Percentiles rank a stretch among this genome's conserved stretches.
phyloP scores from a whole-genome alignment of 1,140 invertebrate genomes.

The Drosophila suzukii region DNA sequence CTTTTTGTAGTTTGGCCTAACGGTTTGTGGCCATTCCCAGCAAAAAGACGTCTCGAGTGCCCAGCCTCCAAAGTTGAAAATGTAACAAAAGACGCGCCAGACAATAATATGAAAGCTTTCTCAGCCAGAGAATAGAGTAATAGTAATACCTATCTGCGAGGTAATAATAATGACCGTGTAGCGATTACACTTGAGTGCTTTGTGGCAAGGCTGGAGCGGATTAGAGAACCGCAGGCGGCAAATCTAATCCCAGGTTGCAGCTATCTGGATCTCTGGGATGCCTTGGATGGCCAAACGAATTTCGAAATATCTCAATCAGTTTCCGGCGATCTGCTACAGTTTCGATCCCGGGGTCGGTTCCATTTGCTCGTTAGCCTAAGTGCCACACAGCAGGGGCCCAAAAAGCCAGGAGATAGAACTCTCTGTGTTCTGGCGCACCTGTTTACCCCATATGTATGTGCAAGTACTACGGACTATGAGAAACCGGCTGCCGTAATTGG shows the following conservation, averaged over 20 bases:
- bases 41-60: slow-evolving; percentile 55
- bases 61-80: slow-evolving; percentile 63
- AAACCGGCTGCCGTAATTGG: slow-evolving; percentile 70
- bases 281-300: slow-evolving; percentile 34
- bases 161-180: slow-evolving; percentile 81
- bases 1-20: slow-evolving; percentile 49
- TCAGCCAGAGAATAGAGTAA: slow-evolving; percentile 48
- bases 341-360: slow-evolving; percentile 39
- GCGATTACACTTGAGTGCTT: slow-evolving; percentile 77
- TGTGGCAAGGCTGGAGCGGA: slow-evolving; percentile 19
- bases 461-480: slow-evolving; percentile 52
- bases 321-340: slow-evolving; percentile 51
- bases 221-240: slow-evolving; percentile 25
- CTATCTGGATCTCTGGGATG: not conserved
- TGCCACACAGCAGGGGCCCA: slow-evolving; percentile 56
- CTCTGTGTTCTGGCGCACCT: slow-evolving; percentile 46
- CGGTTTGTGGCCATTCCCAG: slow-evolving; percentile 56
- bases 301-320: slow-evolving; percentile 51
- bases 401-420: slow-evolving; percentile 25
- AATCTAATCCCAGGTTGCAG: slow-evolving; percentile 25
- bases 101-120: slow-evolving; percentile 77
- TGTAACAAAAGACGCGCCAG: slow-evolving; percentile 76
- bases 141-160: slow-evolving; percentile 65
- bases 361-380: slow-evolving; percentile 37
- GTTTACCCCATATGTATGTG: slow-evolving; percentile 36